phyloP scores from a whole-genome alignment of 1,140 invertebrate species.

The Saccostrea cuccullata region DNA sequence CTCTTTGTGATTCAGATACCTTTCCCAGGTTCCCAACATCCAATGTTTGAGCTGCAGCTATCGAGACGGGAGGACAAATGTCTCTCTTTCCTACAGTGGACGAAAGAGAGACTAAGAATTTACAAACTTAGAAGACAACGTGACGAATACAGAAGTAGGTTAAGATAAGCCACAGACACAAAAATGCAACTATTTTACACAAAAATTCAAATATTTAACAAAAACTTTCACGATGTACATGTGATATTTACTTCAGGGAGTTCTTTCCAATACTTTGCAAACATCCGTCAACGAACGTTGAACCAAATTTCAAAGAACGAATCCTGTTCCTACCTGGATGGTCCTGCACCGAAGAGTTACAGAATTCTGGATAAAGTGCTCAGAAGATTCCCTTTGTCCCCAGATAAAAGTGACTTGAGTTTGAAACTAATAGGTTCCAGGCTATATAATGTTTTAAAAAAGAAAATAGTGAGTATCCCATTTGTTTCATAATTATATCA shows the following conservation, averaged over 20 bases:
- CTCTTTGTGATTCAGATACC: conserved; percentile 59
- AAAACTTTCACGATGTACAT: background rate
- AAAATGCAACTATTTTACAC: background rate
- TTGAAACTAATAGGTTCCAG: background rate
- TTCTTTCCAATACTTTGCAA: conserved; percentile 5
- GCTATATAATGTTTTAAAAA: background rate
- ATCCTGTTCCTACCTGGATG: background rate
- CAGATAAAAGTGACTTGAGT: background rate
- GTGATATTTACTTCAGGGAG: conserved; percentile 8
- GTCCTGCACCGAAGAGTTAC: conserved; percentile 36
- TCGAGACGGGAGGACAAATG: conserved; percentile 59
- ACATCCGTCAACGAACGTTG: background rate
- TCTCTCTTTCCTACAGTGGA: conserved; percentile 59
- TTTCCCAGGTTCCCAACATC: conserved; percentile 64
- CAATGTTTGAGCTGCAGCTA: conserved; percentile 68
- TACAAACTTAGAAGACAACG: background rate
- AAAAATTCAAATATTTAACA: background rate
- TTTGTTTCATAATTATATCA: too few species aligned
- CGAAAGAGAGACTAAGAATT: conserved; percentile 5
- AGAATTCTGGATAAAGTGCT: conserved; percentile 46
- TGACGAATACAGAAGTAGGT: background rate
- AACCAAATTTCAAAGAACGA: background rate
- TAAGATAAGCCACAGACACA: background rate
- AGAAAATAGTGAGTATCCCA: conserved; percentile 3
- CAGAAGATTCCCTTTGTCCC: background rate